These are phyloP conservation scores for Bathynomus jamesi DNA, from an alignment of 1,140 invertebrate species.

Conservation along the genomic window DNA sequence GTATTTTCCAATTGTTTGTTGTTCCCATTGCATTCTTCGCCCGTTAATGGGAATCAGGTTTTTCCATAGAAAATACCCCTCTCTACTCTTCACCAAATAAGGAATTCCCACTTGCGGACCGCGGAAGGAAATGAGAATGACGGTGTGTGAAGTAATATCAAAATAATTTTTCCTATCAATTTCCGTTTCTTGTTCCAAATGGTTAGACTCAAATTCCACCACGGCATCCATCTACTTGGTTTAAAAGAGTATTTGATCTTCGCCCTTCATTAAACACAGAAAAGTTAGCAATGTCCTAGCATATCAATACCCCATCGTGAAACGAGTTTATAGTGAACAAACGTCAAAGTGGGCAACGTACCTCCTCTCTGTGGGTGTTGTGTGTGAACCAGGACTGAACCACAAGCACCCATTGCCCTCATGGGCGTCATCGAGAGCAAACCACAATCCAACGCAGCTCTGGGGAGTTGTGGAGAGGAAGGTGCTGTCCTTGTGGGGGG, in stretches of 20 bases:
- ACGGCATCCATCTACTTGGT: no score
- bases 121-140: slow-evolving; percentile 54
- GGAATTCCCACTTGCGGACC: slow-evolving; percentile 67
- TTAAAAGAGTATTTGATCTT: no score
- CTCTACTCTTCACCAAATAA: slow-evolving; percentile 75
- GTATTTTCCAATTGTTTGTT: no score
- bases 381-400: slow-evolving; percentile 85
- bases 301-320: slow-evolving; percentile 60
- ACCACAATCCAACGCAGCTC: slow-evolving; percentile 78
- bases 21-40: no score
- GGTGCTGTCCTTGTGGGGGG: slow-evolving; percentile 75
- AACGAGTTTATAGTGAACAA: slow-evolving; percentile 84
- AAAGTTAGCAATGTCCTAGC: slow-evolving; percentile 91
- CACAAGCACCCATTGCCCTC: slow-evolving; percentile 89
- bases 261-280: slow-evolving; percentile 81
- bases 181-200: slow-evolving; percentile 53
- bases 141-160: slow-evolving; percentile 46
- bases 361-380: slow-evolving; percentile 51
- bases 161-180: slow-evolving; percentile 32
- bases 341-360: slow-evolving; percentile 51
- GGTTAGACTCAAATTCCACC: slow-evolving; percentile 84
- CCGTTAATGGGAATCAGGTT: not conserved
- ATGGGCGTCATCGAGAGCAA: slow-evolving; percentile 86
- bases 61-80: no score
- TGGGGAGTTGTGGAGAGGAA: slow-evolving; percentile 72